phyloP scores from a whole-genome alignment of 2,797 vertebrate species.

The Knipowitschia caucasica region DNA sequence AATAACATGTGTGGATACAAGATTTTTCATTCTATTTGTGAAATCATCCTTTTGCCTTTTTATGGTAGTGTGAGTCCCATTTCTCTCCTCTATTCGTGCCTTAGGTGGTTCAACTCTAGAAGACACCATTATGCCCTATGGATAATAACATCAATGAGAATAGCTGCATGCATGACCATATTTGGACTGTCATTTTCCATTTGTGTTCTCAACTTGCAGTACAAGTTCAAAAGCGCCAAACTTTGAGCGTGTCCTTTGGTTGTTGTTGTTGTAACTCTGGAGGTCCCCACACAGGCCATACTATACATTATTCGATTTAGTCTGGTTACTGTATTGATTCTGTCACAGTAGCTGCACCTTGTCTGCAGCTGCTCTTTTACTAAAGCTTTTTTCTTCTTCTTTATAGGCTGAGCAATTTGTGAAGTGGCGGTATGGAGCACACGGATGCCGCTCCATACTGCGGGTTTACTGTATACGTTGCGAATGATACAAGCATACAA shows the following conservation, averaged over 20 bases:
- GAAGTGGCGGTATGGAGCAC: not conserved
- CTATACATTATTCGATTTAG: constrained; percentile 7
- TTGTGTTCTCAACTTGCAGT: not conserved
- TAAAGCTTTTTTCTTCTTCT: constrained; percentile 1
- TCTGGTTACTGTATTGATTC: constrained; percentile 10
- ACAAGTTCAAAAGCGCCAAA: not conserved
- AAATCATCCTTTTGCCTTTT: not conserved
- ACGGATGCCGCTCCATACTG: not conserved
- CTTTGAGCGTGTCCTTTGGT: not conserved
- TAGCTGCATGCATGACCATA: too few species aligned
- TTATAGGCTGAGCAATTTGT: not conserved
- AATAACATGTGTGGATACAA: too few species aligned
- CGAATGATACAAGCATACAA: not conserved
- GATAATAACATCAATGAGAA: not conserved
- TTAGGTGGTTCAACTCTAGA: not conserved
- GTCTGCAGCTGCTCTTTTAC: constrained; percentile 7
- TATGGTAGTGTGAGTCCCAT: too few species aligned
- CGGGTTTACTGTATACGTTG: not conserved
- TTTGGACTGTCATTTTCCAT: not conserved
- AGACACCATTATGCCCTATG: not conserved
- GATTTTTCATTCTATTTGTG: too few species aligned
- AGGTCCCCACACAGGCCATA: not conserved
- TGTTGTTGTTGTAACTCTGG: not conserved
- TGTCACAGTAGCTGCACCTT: constrained; percentile 5
- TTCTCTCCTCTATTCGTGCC: not conserved